Evolutionary conservation across 1,140 invertebrate species (phyloP).

Genomic region (Anastrepha obliqua): DNA sequence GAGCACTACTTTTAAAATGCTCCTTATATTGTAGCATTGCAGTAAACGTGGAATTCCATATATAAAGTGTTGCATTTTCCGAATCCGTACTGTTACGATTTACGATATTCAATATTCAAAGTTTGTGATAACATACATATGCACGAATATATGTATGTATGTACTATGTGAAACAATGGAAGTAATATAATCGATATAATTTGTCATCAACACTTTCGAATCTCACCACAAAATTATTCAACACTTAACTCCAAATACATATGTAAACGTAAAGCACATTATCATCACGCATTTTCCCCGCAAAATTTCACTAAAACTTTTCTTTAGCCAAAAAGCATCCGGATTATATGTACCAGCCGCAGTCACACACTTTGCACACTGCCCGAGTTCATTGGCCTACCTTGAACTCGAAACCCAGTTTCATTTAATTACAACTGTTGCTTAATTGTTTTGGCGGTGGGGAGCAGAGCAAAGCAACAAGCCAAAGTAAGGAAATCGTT

Average conservation of each 20-base stretch:
- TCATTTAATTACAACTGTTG: conserved; percentile 69
- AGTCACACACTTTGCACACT: conserved; percentile 49
- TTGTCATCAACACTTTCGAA: no score
- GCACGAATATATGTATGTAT: no score
- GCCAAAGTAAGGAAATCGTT: not conserved
- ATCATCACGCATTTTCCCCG: conserved; percentile 13
- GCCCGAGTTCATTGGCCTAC: conserved; percentile 61
- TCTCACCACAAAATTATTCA: no score
- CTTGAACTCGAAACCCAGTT: conserved; percentile 72
- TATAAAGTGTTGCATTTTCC: no score
- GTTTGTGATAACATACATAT: no score
- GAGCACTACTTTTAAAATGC: no score
- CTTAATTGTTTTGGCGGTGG: conserved; percentile 66
- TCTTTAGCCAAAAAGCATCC: not conserved
- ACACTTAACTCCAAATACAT: not conserved
- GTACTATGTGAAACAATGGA: no score
- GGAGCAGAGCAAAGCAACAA: not conserved
- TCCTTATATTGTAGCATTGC: no score
- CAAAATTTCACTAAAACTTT: conserved; percentile 33
- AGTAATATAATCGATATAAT: no score
- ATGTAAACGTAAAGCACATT: not conserved
- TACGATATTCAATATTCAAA: no score
- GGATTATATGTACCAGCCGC: not conserved
- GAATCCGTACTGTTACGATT: no score
- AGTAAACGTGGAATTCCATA: no score